Evolutionary conservation across 2,113 vertebrate species (phyloP).

Genomic region (Podilymbus podiceps): DNA sequence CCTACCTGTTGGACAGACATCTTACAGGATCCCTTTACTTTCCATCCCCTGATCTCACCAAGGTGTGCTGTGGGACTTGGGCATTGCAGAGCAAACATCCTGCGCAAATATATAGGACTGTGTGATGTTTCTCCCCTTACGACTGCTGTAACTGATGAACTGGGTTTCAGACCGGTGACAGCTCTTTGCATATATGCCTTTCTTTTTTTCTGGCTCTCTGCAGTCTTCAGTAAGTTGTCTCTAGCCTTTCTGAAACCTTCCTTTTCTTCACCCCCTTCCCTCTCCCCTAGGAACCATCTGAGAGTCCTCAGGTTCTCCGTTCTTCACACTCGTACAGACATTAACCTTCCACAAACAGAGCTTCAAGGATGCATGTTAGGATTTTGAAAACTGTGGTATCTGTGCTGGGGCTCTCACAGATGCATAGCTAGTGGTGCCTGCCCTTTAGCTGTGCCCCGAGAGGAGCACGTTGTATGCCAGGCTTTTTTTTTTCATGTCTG

Average conservation of each 20-base stretch:
- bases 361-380: neutral
- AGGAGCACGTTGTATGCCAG: neutral
- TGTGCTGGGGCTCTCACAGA: neutral
- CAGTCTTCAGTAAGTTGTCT: neutral
- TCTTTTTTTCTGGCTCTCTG: neutral
- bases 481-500: neutral
- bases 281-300: neutral
- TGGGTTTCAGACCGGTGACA: neutral
- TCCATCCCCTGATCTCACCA: rapidly evolving
- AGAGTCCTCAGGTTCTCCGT: neutral
- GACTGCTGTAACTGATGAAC: neutral
- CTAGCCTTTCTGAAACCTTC: neutral
- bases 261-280: neutral
- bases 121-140: neutral
- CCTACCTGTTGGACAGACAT: neutral
- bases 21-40: neutral
- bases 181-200: neutral
- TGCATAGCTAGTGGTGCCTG: neutral
- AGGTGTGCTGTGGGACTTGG: neutral
- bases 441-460: neutral
- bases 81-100: neutral
- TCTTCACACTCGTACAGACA: neutral
- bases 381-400: neutral
- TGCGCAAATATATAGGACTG: rapidly evolving
- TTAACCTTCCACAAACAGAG: neutral